Evolutionary conservation across 2,113 vertebrate species (phyloP).

Genomic region (Danio rerio): GRCz12tu NC_133177.1:14122001-14122500

Average conservation of each 20-base stretch:
- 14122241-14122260: background rate
- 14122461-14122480: background rate
- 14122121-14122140: background rate
- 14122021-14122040: too few relatives aligned
- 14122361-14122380: background rate
- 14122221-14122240: background rate
- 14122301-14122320: conserved; percentile 10
- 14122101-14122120: background rate
- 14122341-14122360: background rate
- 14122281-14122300: background rate
- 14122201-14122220: background rate
- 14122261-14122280: background rate
- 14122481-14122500: background rate
- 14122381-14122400: background rate
- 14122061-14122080: too few relatives aligned
- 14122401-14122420: background rate
- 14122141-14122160: conserved; percentile 24
- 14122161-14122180: background rate
- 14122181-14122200: background rate
- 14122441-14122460: background rate
- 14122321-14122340: background rate
- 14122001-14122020: too few relatives aligned
- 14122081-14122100: conserved; percentile 7
- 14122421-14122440: background rate
- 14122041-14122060: too few relatives aligned